Percentiles rank a stretch among this genome's conserved stretches.
phyloP scores from a whole-genome alignment of 2,113 vertebrate genomes.

The Scopus umbretta region DNA sequence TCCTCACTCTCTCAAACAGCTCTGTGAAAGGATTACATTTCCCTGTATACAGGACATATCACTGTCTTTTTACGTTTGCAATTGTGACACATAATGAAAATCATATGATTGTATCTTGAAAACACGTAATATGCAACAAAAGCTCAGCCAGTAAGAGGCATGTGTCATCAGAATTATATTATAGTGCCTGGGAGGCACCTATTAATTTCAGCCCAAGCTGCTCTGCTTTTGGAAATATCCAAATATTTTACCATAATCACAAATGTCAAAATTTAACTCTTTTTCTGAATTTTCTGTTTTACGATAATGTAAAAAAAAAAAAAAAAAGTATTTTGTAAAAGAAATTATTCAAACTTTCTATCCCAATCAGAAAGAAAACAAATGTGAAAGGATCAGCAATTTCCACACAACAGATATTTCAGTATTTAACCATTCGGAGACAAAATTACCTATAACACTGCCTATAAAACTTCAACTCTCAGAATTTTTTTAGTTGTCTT shows the following conservation, averaged over 20 bases:
- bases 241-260: not conserved
- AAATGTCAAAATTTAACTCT: not conserved
- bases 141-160: not conserved
- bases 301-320: not conserved
- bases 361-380: not conserved
- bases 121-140: not conserved
- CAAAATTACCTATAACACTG: not conserved
- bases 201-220: not conserved
- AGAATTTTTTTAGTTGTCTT: not conserved
- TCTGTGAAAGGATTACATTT: not conserved
- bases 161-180: not conserved
- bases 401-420: not conserved
- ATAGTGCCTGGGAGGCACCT: not conserved
- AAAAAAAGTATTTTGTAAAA: not conserved
- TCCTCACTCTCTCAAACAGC: not conserved
- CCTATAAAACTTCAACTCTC: not conserved
- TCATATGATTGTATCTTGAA: not conserved
- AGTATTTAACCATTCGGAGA: not conserved
- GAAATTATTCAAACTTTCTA: not conserved
- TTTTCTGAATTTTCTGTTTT: not conserved
- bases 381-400: not conserved
- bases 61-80: not conserved
- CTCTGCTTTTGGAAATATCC: not conserved
- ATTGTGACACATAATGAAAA: not conserved
- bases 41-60: not conserved